Evolutionary conservation across 2,113 vertebrate genomes (phyloP).

Genomic region (Polypterus bichir): DNA sequence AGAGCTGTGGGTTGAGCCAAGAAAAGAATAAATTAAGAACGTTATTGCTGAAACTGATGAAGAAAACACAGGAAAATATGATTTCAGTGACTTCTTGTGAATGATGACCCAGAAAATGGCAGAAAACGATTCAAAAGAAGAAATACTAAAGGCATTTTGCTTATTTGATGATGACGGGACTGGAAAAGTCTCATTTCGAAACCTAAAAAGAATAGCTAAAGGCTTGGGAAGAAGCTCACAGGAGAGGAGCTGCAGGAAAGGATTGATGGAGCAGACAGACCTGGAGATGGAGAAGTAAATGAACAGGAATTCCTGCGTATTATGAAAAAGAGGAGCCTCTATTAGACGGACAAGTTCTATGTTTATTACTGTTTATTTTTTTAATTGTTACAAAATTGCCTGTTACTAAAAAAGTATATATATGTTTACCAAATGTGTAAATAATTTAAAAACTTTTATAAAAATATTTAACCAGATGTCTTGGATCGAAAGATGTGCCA

Average conservation of each 20-base stretch:
- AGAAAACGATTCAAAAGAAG: conserved; percentile 89
- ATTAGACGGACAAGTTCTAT: conserved; percentile 41
- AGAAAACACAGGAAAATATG: conserved; percentile 75
- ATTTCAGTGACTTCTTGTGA: conserved; percentile 67
- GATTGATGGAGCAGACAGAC: conserved; percentile 82
- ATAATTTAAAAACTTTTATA: not conserved
- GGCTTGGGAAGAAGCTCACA: conserved; percentile 79
- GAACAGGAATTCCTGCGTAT: conserved; percentile 86
- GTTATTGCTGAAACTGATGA: conserved; percentile 78
- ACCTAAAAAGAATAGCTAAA: conserved; percentile 78
- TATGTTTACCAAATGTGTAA: not conserved
- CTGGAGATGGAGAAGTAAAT: conserved; percentile 84
- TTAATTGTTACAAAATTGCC: not conserved
- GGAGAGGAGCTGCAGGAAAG: conserved; percentile 95
- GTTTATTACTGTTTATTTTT: conserved; percentile 2
- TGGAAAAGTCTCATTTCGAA: conserved; percentile 84
- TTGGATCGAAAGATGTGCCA: too few relatives aligned
- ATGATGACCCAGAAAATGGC: conserved; percentile 92
- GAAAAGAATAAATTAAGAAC: conserved; percentile 86
- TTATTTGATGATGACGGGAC: conserved; percentile 89
- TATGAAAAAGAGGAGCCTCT: conserved; percentile 88
- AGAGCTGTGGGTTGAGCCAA: conserved; percentile 85
- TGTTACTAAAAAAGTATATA: not conserved
- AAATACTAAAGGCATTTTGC: conserved; percentile 85
- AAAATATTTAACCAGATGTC: too few relatives aligned